Evolutionary conservation across 2,113 vertebrate species (phyloP).

Genomic region (Camelus bactrianus): DNA sequence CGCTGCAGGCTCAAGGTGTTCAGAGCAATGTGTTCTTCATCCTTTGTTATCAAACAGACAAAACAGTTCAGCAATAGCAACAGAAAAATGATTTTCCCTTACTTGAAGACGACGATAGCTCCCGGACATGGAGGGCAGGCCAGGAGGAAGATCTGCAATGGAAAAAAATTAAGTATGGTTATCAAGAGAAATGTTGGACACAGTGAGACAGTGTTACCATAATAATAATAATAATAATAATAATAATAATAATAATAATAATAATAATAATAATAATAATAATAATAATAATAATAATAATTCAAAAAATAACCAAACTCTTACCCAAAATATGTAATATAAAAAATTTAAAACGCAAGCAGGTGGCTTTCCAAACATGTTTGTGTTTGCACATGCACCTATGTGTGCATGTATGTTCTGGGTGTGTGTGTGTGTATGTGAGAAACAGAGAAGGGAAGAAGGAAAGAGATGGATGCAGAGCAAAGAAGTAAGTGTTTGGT

Average conservation of each 20-base stretch:
- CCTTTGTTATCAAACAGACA: conserved; percentile 10
- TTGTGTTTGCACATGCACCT: not conserved
- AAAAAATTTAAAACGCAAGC: conserved; percentile 43
- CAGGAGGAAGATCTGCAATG: conserved; percentile 96
- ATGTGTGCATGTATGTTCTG: not conserved
- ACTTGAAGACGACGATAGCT: conserved; percentile 96
- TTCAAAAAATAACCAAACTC: not conserved
- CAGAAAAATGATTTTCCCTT: conserved; percentile 76
- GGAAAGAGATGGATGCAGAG: not conserved
- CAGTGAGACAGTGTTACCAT: not conserved
- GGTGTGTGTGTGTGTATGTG: too few relatives aligned
- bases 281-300: not conserved
- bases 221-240: too few relatives aligned
- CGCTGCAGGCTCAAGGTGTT: not conserved
- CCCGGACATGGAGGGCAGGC: conserved; percentile 95
- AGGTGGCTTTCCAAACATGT: conserved; percentile 33
- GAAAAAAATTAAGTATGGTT: conserved; percentile 74
- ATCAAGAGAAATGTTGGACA: conserved; percentile 32
- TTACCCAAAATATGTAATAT: conserved; percentile 25
- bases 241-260: too few relatives aligned
- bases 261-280: not conserved
- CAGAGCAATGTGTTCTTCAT: not conserved
- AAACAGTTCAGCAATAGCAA: not conserved
- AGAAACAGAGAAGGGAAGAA: not conserved
- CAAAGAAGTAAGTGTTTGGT: not conserved